These are phyloP conservation scores for Luperina nickerlii DNA, from an alignment of 2,888 invertebrate genomes.

Conservation along the genomic window DNA sequence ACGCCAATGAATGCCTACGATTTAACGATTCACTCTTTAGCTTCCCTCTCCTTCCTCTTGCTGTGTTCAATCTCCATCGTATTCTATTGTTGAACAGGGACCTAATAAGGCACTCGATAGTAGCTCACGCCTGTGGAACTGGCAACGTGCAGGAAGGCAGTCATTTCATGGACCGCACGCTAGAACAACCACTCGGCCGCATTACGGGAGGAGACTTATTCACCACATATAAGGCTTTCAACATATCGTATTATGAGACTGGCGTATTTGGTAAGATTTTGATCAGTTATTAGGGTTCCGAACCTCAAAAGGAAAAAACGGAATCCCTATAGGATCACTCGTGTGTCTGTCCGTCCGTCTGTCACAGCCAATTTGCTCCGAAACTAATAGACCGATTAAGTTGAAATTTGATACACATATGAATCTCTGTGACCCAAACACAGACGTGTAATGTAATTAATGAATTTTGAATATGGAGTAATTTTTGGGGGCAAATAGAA, in stretches of 20 bases:
- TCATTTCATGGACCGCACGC: slow-evolving; percentile 72
- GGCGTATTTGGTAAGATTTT: slow-evolving; percentile 81
- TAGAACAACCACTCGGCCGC: slow-evolving; percentile 75
- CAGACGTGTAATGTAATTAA: too few relatives aligned
- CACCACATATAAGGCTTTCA: slow-evolving; percentile 79
- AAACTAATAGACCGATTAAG: too few relatives aligned
- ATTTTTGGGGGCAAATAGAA: too few relatives aligned
- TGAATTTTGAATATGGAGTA: too few relatives aligned
- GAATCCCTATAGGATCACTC: too few relatives aligned
- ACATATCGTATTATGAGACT: slow-evolving; percentile 79
- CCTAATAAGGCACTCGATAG: slow-evolving; percentile 74
- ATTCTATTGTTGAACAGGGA: slow-evolving; percentile 64
- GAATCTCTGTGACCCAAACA: too few relatives aligned
- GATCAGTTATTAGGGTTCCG: background rate
- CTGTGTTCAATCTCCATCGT: background rate
- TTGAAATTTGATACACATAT: too few relatives aligned
- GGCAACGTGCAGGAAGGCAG: slow-evolving; percentile 71
- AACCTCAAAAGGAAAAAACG: too few relatives aligned
- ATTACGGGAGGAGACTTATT: slow-evolving; percentile 72
- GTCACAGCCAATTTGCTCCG: too few relatives aligned
- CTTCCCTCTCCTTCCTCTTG: background rate
- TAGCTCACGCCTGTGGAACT: slow-evolving; percentile 80
- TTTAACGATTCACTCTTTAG: background rate
- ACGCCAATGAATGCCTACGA: background rate
- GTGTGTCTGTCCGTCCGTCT: too few relatives aligned